Evolutionary conservation across 1,140 invertebrate genomes (phyloP), one percentile per base, ranked within the genome.

Genomic region (Zaprionus kolodkinae): DNA sequence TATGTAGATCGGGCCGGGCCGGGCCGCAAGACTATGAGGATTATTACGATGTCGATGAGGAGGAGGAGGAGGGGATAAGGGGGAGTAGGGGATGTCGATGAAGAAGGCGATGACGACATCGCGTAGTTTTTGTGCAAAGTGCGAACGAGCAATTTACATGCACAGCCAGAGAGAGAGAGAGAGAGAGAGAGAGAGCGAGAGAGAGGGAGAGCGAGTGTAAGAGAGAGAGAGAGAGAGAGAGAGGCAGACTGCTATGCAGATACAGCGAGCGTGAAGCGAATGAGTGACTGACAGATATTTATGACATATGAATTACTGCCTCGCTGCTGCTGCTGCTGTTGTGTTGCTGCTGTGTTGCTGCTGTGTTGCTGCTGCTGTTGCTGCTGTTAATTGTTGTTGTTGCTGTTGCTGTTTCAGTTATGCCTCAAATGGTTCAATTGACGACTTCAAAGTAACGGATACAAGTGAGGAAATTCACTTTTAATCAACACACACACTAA

Each of bases 251-350:
- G 15, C 36, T 17, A 27, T 68, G 57, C 65, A 40, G 38, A 60
- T 70, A 6, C 57, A 60, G 50, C 33, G 62, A 74, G 27, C 52
- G 65, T 54, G 62, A 63, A 76, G 38, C 75, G 82, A 88, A 59
- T 75, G 81, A 88, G 62, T 78, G 81, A 88, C 76, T 69, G 77
- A 82, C 64, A 81, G 76, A 73, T 79, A 88, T 88, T 89, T 88
- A 88, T 88, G 84, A 89, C 85, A 88, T 84, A 89, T 89, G 84
- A 87, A 88, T 85, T 84, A 84, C 78, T 78, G 79, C 52, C 72
- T 3, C 11, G 36, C 10, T 11, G 35, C 35, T 35, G 38, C 2
- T 2, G n/a, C 40, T 40, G 40, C 40, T 43, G 61, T 80, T 88
- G 86, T 67, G 35, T 11, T 62, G 27, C 15, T 50, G 62, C 9